phyloP scores from a whole-genome alignment of 2,113 vertebrate genomes.

The Silurus asotus region DNA sequence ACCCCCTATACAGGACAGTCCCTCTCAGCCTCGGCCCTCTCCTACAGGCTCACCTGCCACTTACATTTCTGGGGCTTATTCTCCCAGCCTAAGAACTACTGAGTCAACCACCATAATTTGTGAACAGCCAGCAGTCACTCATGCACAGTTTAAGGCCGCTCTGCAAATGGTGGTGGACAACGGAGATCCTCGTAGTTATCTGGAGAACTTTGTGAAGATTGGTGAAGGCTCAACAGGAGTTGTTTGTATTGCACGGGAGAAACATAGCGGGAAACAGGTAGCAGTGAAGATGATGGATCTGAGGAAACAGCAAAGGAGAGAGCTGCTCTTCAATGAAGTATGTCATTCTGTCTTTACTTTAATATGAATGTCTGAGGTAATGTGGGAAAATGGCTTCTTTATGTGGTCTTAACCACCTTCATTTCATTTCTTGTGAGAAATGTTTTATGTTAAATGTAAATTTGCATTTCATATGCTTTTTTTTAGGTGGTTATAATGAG shows the following conservation, averaged over 20 bases:
- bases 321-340: conserved; percentile 94
- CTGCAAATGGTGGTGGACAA: conserved; percentile 90
- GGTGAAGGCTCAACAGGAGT: conserved; percentile 92
- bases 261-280: conserved; percentile 83
- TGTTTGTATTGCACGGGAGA: conserved; percentile 86
- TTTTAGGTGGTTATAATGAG: conserved; percentile 94
- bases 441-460: neutral
- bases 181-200: conserved; percentile 78
- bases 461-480: neutral
- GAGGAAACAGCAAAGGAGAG: conserved; percentile 87
- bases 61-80: conserved; percentile 70
- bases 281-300: conserved; percentile 97
- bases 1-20: conserved; percentile 54
- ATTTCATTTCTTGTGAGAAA: neutral
- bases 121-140: conserved; percentile 76
- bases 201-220: conserved; percentile 91
- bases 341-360: conserved; percentile 3
- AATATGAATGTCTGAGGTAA: neutral
- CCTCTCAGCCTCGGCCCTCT: conserved; percentile 63
- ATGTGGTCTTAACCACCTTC: neutral
- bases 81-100: conserved; percentile 72
- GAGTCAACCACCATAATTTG: conserved; percentile 56
- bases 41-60: conserved; percentile 70
- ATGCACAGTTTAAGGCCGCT: conserved; percentile 87
- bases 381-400: neutral